A percentile compares a stretch with the other conserved stretches of the same genome.
Evolutionary conservation across 2,797 vertebrate species (phyloP).

Genomic region (Fistularia tabacaria): DNA sequence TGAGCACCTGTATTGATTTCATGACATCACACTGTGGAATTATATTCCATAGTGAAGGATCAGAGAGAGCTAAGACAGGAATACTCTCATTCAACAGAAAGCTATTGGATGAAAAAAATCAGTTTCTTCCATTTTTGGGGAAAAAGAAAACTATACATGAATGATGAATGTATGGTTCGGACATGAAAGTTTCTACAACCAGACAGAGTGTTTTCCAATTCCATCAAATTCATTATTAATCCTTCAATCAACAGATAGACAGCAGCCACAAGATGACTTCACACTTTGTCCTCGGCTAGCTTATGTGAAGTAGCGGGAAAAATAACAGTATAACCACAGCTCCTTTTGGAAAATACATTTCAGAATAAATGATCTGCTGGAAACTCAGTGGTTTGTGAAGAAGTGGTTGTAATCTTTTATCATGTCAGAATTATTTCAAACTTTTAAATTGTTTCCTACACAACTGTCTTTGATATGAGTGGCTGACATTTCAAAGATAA

Average conservation of each 20-base stretch:
- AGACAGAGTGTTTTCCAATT: neutral
- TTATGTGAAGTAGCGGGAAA: conserved; percentile 4
- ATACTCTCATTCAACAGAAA: no score
- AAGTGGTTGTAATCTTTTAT: conserved; percentile 3
- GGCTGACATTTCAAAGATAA: neutral
- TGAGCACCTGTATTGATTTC: no score
- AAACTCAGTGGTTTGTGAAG: conserved; percentile 15
- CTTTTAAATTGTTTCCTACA: neutral
- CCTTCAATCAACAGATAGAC: neutral
- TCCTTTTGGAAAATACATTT: conserved; percentile 12
- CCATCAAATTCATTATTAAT: conserved; percentile 17
- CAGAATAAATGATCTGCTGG: conserved; percentile 20
- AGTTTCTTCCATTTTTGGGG: no score
- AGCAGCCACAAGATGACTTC: neutral
- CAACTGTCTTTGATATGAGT: neutral
- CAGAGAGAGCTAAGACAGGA: no score
- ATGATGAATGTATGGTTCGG: conserved; percentile 6
- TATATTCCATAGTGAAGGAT: no score
- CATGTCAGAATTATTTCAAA: conserved; percentile 2
- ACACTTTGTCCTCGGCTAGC: neutral
- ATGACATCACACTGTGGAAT: no score
- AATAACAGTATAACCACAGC: conserved; percentile 1
- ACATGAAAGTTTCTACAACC: conserved; percentile 8
- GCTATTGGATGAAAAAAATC: no score
- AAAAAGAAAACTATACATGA: neutral